Evolutionary conservation across 2,888 invertebrate genomes (phyloP).

Genomic region (Schrankia costaestrigalis): DNA sequence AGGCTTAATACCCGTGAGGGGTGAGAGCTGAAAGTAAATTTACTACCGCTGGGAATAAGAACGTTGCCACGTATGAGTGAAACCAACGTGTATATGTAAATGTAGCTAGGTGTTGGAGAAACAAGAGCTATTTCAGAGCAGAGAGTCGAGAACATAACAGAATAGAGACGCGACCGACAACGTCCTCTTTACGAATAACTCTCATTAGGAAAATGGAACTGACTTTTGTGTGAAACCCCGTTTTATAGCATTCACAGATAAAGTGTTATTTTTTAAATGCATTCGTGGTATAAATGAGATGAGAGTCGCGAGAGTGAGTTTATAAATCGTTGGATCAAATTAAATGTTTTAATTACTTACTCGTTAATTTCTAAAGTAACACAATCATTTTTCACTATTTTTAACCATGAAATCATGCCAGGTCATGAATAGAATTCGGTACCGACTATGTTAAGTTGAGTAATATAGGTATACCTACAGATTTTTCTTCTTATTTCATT

Average conservation of each 20-base stretch:
- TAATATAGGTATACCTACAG: too few relatives aligned
- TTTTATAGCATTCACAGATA: constrained; percentile 25
- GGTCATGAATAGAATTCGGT: too few relatives aligned
- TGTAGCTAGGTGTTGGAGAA: constrained; percentile 38
- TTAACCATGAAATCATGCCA: too few relatives aligned
- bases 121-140: constrained; percentile 39
- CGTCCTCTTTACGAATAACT: constrained; percentile 40
- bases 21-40: constrained; percentile 58
- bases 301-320: constrained; percentile 2
- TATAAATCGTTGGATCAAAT: not conserved
- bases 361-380: constrained; percentile 4
- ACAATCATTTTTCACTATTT: constrained; percentile 4
- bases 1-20: constrained; percentile 59
- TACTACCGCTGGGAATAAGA: constrained; percentile 61
- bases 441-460: too few relatives aligned
- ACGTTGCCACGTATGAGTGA: constrained; percentile 43
- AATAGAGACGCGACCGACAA: constrained; percentile 32
- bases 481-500: too few relatives aligned
- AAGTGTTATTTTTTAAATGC: constrained; percentile 34
- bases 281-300: constrained; percentile 12
- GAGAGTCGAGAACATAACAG: constrained; percentile 34
- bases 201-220: constrained; percentile 53
- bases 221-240: constrained; percentile 31
- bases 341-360: not conserved
- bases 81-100: constrained; percentile 44